Evolutionary conservation across 2,113 vertebrate genomes (phyloP), one percentile per base, ranked within the genome.

Genomic region (Acrocephalus kingi): DNA sequence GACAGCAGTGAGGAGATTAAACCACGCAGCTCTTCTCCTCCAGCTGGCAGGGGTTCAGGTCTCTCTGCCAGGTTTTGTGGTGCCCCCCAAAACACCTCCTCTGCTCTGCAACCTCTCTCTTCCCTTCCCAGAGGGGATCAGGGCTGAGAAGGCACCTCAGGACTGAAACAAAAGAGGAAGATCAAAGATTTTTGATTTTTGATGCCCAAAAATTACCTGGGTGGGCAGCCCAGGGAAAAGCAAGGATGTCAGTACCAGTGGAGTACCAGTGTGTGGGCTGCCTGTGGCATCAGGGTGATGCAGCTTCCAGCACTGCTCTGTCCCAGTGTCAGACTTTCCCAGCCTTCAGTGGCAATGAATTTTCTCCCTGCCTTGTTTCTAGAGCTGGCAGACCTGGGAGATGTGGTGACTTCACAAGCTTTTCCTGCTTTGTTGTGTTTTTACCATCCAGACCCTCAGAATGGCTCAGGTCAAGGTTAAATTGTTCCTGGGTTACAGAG

Each of bases 31-130:
- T 91, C 59, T 43, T 30, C 74, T 86, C 39, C 71, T 59, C 63
- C 76, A 56, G 76, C 89, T 81, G 63, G 59, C 59, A 30, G 51
- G 25, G 27, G 31, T 61, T 90, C 72, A 73, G 62, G 19, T 41
- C 19, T 16, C 59, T 61, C 51, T 20, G 22, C 5, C 2, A 35
- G 2, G 2, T 10, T 72, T 33, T 0, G 1, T 3, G 1, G 24
- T 78, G 64, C 33, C 51, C 37, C 37, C 56, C 7, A 1, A 54
- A 86, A 81, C 37, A 62, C 33, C 21, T 66, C 37, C 46, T 80
- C 67, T 64, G 62, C 84, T 94, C 82, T 41, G 58, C 78, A 79
- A 10, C 66, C 19, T 43, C 51, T 37, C 33, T 28, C 12, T 27
- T 61, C 49, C 39, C 23, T 69, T 78, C 63, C 45, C 3, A 6